These are phyloP conservation scores for Didymodactylos carnosus DNA, from an alignment of 2,888 invertebrate genomes.

Conservation along the genomic window DNA sequence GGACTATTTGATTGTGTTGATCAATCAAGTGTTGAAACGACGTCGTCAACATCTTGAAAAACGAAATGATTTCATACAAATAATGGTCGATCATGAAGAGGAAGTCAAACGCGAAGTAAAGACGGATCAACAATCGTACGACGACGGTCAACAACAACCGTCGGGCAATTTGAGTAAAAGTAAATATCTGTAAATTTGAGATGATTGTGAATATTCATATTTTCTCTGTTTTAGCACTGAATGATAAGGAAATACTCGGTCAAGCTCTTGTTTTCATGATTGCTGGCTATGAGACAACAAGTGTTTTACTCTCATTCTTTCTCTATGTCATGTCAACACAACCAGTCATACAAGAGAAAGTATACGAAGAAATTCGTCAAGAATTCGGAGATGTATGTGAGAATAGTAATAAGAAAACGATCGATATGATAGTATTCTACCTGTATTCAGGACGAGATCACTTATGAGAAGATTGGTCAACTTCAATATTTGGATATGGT, in stretches of 20 bases:
- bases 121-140: not conserved
- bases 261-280: slow-evolving; percentile 3
- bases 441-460: not conserved
- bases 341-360: not conserved
- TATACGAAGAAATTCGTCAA: slow-evolving; percentile 4
- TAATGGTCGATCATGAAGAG: slow-evolving; percentile 17
- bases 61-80: slow-evolving; percentile 18
- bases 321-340: slow-evolving; percentile 3
- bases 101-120: not conserved
- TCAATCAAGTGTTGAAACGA: not conserved
- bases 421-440: not conserved
- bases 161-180: not conserved
- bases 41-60: not conserved
- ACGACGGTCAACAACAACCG: not conserved
- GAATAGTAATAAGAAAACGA: not conserved
- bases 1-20: not conserved
- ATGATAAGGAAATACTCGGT: slow-evolving; percentile 7
- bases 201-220: too few species aligned
- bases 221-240: not conserved
- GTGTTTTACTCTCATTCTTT: not conserved
- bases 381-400: not conserved
- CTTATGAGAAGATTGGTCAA: slow-evolving; percentile 1
- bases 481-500: slow-evolving; percentile 3
- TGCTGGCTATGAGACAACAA: slow-evolving; percentile 13
- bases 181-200: too few species aligned